Evolutionary conservation across 1,140 invertebrate genomes (phyloP).

Genomic region (Drosophila navojoa): DNA sequence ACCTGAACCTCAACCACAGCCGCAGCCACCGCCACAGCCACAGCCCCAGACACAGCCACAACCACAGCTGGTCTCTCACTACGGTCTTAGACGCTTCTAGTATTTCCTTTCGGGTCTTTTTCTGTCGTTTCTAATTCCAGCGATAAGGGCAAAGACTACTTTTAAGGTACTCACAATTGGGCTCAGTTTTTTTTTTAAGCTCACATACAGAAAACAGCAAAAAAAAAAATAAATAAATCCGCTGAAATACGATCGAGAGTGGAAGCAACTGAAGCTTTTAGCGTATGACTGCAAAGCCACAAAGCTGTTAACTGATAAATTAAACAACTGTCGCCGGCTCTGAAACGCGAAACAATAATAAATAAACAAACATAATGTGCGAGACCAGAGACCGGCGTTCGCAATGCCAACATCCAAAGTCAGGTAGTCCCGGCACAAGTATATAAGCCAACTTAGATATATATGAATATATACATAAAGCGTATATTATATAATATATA

Average conservation of each 20-base stretch:
- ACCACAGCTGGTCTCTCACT: conserved; percentile 10
- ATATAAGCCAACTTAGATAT: conserved; percentile 4
- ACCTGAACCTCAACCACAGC: background rate
- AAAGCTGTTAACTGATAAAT: conserved; percentile 71
- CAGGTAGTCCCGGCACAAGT: conserved; percentile 27
- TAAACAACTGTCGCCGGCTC: conserved; percentile 64
- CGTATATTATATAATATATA: background rate
- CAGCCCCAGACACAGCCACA: no score
- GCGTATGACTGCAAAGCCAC: conserved; percentile 49
- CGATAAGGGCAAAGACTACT: conserved; percentile 2
- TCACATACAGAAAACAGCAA: background rate
- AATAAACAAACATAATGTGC: conserved; percentile 39
- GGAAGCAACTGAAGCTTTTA: conserved; percentile 39
- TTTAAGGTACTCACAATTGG: background rate
- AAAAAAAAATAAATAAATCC: conserved; percentile 8
- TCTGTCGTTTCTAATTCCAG: background rate
- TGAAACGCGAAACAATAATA: conserved; percentile 47
- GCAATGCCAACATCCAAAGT: conserved; percentile 34
- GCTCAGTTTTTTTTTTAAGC: no score
- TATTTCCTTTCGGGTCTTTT: background rate
- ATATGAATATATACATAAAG: background rate
- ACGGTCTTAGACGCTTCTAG: background rate
- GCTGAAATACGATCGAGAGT: conserved; percentile 47
- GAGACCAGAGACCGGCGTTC: conserved; percentile 7
- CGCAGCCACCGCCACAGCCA: background rate